Percentiles rank a stretch among this genome's conserved stretches.
These are phyloP conservation scores for Myanophis thanlyinensis DNA, from an alignment of 2,113 vertebrate species.

Conservation along the genomic window DNA sequence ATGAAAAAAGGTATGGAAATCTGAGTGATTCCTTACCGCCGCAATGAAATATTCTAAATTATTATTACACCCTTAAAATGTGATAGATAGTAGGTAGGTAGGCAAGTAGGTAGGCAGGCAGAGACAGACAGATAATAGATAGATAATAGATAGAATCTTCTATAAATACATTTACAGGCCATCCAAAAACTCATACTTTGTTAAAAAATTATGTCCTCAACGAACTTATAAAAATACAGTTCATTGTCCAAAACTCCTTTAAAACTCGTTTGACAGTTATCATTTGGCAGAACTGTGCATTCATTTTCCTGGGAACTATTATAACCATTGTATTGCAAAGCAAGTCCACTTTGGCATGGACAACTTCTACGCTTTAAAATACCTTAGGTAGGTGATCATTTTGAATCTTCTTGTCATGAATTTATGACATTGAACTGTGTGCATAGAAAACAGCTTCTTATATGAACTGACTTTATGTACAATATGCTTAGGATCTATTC, in stretches of 20 bases:
- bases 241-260: constrained; percentile 52
- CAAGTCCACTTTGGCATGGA: constrained; percentile 32
- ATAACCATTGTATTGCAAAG: constrained; percentile 57
- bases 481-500: too few relatives aligned
- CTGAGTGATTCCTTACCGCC: not conserved
- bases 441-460: too few relatives aligned
- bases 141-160: not conserved
- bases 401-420: not conserved
- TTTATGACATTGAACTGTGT: too few relatives aligned
- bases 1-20: not conserved
- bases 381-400: not conserved
- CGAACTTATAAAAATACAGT: constrained; percentile 44
- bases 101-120: too few relatives aligned
- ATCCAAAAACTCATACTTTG: constrained; percentile 16
- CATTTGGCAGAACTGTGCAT: constrained; percentile 53
- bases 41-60: not conserved
- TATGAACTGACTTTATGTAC: too few relatives aligned
- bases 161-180: not conserved
- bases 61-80: not conserved
- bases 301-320: constrained; percentile 55
- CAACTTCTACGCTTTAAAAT: constrained; percentile 5
- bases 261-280: constrained; percentile 51
- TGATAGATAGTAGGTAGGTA: too few relatives aligned
- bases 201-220: constrained; percentile 48
- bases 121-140: too few relatives aligned